phyloP scores from a whole-genome alignment of 2,888 invertebrate species.

The Hydriomena furcata region DNA sequence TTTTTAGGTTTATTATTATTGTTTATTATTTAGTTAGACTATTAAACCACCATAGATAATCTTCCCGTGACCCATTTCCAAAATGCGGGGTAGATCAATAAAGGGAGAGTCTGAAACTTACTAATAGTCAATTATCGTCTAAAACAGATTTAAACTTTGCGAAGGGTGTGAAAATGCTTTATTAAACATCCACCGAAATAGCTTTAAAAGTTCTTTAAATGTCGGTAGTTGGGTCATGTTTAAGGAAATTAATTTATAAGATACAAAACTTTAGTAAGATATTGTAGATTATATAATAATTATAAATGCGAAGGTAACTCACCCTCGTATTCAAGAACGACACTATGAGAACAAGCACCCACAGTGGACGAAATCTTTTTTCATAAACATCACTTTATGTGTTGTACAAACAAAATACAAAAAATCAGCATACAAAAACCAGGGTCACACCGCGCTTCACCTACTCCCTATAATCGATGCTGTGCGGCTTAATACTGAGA shows the following conservation, averaged over 20 bases:
- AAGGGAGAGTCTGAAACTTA: constrained; percentile 36
- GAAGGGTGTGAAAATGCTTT: constrained; percentile 43
- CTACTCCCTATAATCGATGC: too few species aligned
- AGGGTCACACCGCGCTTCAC: too few species aligned
- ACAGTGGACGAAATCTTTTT: too few species aligned
- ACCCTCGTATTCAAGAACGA: too few species aligned
- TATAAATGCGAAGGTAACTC: too few species aligned
- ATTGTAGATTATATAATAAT: too few species aligned
- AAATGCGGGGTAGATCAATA: constrained; percentile 43
- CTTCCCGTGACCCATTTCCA: constrained; percentile 16
- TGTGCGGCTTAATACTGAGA: too few species aligned
- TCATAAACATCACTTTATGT: too few species aligned
- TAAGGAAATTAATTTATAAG: constrained; percentile 16
- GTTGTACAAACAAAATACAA: too few species aligned
- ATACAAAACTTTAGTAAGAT: background rate
- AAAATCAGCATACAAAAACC: too few species aligned
- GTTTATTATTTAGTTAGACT: background rate
- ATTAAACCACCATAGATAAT: constrained; percentile 12
- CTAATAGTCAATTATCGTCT: constrained; percentile 47
- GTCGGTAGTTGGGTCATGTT: constrained; percentile 30
- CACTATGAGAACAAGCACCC: too few species aligned
- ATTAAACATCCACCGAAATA: constrained; percentile 42
- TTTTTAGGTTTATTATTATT: too few species aligned
- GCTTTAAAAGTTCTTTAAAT: constrained; percentile 37
- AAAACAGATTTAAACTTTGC: constrained; percentile 48